Conservation (phyloP, 2,113 vertebrate species). For the Rhinoderma darwinii region DNA sequence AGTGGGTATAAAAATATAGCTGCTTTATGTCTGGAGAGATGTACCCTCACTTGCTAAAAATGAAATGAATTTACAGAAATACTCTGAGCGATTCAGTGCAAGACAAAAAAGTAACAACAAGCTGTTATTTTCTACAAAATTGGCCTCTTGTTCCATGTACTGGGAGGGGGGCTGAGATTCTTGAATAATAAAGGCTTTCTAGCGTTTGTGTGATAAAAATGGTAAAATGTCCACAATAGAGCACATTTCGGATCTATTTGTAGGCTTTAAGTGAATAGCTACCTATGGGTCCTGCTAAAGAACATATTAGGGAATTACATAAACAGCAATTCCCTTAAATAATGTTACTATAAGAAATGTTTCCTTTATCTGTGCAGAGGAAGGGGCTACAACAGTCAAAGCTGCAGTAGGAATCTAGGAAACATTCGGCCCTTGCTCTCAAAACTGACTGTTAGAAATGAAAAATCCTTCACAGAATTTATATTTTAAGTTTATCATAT, state of each 20-base stretch:
- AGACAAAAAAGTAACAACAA: slow-evolving; percentile 14
- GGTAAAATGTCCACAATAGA: neutral
- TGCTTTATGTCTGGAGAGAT: slow-evolving; percentile 46
- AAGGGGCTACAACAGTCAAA: too few species aligned
- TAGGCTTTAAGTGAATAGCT: neutral
- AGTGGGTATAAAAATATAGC: slow-evolving; percentile 27
- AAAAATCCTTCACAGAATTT: too few species aligned
- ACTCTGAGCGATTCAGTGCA: neutral
- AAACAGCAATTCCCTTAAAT: neutral
- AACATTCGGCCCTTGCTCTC: too few species aligned
- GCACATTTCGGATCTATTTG: neutral
- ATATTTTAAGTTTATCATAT: too few species aligned
- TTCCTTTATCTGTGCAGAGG: too few species aligned
- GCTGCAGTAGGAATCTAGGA: too few species aligned
- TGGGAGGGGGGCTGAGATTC: neutral
- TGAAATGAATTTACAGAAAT: slow-evolving; percentile 34
- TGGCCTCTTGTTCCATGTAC: neutral
- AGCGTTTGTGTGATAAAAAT: neutral
- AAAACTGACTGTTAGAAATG: too few species aligned
- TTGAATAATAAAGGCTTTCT: neutral
- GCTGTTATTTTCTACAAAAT: slow-evolving; percentile 37
- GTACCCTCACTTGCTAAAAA: slow-evolving; percentile 22
- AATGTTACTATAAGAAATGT: neutral
- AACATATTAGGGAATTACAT: neutral
- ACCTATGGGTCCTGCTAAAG: neutral